These are phyloP conservation scores for Drosophila albomicans DNA, from an alignment of 1,140 invertebrate species.

Conservation along the genomic window DNA sequence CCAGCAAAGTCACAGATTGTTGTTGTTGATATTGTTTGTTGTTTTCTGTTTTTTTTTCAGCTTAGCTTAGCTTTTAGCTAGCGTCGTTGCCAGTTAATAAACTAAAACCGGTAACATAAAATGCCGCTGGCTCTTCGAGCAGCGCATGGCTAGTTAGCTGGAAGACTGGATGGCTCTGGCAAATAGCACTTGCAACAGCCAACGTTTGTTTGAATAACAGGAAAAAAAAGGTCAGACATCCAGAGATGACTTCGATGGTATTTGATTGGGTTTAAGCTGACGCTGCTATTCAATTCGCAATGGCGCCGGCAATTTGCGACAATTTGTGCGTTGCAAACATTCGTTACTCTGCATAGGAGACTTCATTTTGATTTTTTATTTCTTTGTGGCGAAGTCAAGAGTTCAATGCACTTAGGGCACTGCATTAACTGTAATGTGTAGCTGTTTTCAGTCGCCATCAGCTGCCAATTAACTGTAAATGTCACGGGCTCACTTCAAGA, in stretches of 20 bases:
- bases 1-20: constrained; percentile 58
- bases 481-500: constrained; percentile 66
- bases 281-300: constrained; percentile 26
- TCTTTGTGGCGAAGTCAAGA: constrained; percentile 21
- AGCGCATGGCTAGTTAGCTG: constrained; percentile 40
- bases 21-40: constrained; percentile 25
- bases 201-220: constrained; percentile 39
- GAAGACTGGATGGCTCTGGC: constrained; percentile 38
- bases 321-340: constrained; percentile 45
- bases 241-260: constrained; percentile 18
- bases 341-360: neutral
- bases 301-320: constrained; percentile 34
- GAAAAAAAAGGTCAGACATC: constrained; percentile 28
- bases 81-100: constrained; percentile 65
- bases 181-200: constrained; percentile 47
- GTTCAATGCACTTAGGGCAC: constrained; percentile 61
- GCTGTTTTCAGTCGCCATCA: constrained; percentile 10
- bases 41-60: constrained; percentile 1
- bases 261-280: constrained; percentile 36
- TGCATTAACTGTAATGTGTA: constrained; percentile 33
- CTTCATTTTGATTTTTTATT: neutral
- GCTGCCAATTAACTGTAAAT: constrained; percentile 74
- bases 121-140: constrained; percentile 60
- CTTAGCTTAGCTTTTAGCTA: constrained; percentile 5
- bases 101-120: constrained; percentile 77